Evolutionary conservation across 1,140 invertebrate species (phyloP).

Genomic region (Panagrolaimus sp.): DNA sequence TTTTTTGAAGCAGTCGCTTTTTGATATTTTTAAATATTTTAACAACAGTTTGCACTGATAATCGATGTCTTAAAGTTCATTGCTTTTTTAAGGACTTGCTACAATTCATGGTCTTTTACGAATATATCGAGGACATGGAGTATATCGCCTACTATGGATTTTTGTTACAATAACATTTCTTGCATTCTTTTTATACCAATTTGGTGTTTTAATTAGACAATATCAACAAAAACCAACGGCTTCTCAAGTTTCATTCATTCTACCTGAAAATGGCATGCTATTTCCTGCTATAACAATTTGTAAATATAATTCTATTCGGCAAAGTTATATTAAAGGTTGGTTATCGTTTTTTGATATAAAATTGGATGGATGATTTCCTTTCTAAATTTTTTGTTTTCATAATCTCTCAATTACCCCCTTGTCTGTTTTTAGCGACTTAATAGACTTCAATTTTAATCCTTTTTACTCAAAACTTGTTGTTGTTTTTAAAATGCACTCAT

Average conservation of each 20-base stretch:
- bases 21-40: too few species aligned
- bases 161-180: constrained; percentile 29
- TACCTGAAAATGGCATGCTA: constrained; percentile 44
- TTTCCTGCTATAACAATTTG: constrained; percentile 53
- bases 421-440: too few species aligned
- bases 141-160: constrained; percentile 42
- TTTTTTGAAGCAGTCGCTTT: too few species aligned
- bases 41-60: too few species aligned
- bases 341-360: too few species aligned
- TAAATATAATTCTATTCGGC: constrained; percentile 47
- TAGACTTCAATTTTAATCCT: too few species aligned
- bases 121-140: constrained; percentile 43
- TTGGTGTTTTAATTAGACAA: constrained; percentile 29
- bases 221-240: constrained; percentile 46
- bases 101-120: constrained; percentile 51
- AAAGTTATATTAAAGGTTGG: constrained; percentile 38
- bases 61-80: too few species aligned
- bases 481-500: too few species aligned
- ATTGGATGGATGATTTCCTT: too few species aligned
- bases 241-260: constrained; percentile 49
- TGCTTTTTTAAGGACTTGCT: constrained; percentile 35
- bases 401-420: too few species aligned
- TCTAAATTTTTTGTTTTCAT: too few species aligned
- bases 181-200: constrained; percentile 41
- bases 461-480: too few species aligned